Evolutionary conservation across 2,113 vertebrate genomes (phyloP).

Genomic region (Gorsachius goisagi): DNA sequence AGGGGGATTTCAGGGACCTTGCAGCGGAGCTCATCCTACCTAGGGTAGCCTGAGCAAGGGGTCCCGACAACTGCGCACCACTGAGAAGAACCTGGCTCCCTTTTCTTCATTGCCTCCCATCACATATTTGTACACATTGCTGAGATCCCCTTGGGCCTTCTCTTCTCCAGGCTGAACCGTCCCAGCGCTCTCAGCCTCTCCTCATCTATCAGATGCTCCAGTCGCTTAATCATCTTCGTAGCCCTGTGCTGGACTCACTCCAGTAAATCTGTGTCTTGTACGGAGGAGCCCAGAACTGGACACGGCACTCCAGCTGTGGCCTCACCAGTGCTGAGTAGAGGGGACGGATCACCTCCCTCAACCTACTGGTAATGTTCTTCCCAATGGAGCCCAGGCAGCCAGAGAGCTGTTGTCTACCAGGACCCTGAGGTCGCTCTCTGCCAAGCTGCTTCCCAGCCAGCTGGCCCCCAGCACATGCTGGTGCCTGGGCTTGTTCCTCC

Average conservation of each 20-base stretch:
- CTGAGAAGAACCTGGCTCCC: not conserved
- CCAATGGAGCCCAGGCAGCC: not conserved
- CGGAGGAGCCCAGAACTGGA: not conserved
- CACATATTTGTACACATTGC: not conserved
- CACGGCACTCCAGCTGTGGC: not conserved
- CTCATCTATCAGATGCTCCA: not conserved
- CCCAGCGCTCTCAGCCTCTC: not conserved
- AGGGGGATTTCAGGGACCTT: too few relatives aligned
- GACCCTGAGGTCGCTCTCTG: not conserved
- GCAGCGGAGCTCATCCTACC: too few relatives aligned
- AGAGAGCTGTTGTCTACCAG: not conserved
- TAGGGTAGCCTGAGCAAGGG: too few relatives aligned
- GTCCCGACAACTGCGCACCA: not conserved
- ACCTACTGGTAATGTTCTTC: not conserved
- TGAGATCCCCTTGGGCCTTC: not conserved
- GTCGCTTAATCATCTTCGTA: not conserved
- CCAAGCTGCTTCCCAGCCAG: not conserved
- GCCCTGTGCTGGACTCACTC: not conserved
- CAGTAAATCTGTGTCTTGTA: not conserved
- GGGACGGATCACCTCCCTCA: not conserved
- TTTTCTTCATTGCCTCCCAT: not conserved
- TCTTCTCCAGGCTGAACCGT: not conserved
- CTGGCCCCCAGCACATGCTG: not conserved
- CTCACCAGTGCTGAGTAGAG: not conserved
- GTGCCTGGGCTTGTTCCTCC: not conserved